A percentile compares a stretch with the other conserved stretches of the same genome.
These are phyloP conservation scores for Spondyliosoma cantharus DNA, from an alignment of 2,797 vertebrate species.

Conservation along the genomic window DNA sequence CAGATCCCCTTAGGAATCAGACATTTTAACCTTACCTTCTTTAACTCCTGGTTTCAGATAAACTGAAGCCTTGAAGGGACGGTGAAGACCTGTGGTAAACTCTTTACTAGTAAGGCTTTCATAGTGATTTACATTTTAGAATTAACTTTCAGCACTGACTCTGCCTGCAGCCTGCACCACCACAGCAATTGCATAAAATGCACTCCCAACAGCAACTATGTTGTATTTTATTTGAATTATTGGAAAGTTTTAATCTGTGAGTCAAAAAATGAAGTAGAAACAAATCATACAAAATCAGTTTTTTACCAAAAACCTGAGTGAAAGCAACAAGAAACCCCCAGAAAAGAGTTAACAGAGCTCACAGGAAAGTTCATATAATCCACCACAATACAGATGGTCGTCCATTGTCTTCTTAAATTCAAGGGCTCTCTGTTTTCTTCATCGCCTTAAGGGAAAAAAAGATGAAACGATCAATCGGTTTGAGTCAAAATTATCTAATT, in stretches of 20 bases:
- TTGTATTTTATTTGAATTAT: background rate
- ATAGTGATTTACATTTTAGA: background rate
- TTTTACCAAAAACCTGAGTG: background rate
- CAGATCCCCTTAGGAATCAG: background rate
- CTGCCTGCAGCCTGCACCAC: background rate
- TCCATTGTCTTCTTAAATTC: slow-evolving; percentile 36
- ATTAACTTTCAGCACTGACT: background rate
- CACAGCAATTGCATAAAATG: background rate
- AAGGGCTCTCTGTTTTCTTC: slow-evolving; percentile 63
- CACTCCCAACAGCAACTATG: background rate
- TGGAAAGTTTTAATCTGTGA: background rate
- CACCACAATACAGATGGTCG: background rate
- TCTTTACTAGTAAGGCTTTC: background rate
- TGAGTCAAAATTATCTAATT: too few species aligned
- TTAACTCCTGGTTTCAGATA: background rate
- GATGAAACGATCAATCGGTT: background rate
- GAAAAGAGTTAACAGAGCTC: too few species aligned
- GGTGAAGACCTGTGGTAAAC: background rate
- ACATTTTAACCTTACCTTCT: background rate
- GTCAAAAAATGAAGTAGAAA: background rate
- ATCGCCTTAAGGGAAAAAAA: slow-evolving; percentile 66
- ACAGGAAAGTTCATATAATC: background rate
- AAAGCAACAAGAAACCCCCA: slow-evolving; percentile 4
- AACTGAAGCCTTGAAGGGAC: background rate
- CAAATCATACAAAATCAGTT: background rate